These are phyloP conservation scores for Mustelus asterias DNA, from an alignment of 2,113 vertebrate species.

Conservation along the genomic window DNA sequence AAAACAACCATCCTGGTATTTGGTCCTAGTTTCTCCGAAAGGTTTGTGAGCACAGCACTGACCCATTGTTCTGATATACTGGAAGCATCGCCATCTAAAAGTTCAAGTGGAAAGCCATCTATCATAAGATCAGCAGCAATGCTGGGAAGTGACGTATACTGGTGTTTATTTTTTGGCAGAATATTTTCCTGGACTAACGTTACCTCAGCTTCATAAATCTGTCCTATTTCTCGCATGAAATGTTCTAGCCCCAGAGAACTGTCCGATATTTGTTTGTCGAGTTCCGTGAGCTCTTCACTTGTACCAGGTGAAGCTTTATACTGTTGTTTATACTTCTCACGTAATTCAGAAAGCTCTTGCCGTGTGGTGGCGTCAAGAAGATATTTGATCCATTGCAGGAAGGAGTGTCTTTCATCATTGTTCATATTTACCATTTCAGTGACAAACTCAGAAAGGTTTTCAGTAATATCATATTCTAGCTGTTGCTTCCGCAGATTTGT, in stretches of 20 bases:
- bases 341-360: not conserved
- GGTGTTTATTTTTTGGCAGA: not conserved
- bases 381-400: constrained; percentile 28
- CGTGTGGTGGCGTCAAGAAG: not conserved
- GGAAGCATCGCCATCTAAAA: constrained; percentile 64
- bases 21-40: constrained; percentile 51
- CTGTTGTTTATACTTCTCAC: not conserved
- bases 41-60: constrained; percentile 53
- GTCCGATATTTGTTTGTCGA: constrained; percentile 45
- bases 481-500: constrained; percentile 21
- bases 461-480: not conserved
- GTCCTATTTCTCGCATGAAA: constrained; percentile 69
- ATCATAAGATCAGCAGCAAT: constrained; percentile 57
- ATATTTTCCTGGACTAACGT: constrained; percentile 42
- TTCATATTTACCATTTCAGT: not conserved
- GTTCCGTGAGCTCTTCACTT: constrained; percentile 10
- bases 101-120: constrained; percentile 63
- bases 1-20: constrained; percentile 56
- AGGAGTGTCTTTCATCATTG: constrained; percentile 31
- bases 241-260: constrained; percentile 64
- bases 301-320: not conserved
- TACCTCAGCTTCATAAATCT: constrained; percentile 63
- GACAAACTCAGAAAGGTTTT: constrained; percentile 13
- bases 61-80: constrained; percentile 67
- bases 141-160: constrained; percentile 40